These are phyloP conservation scores for Schmidtea mediterranea DNA, from an alignment of 1,140 invertebrate genomes.

Conservation along the genomic window DNA sequence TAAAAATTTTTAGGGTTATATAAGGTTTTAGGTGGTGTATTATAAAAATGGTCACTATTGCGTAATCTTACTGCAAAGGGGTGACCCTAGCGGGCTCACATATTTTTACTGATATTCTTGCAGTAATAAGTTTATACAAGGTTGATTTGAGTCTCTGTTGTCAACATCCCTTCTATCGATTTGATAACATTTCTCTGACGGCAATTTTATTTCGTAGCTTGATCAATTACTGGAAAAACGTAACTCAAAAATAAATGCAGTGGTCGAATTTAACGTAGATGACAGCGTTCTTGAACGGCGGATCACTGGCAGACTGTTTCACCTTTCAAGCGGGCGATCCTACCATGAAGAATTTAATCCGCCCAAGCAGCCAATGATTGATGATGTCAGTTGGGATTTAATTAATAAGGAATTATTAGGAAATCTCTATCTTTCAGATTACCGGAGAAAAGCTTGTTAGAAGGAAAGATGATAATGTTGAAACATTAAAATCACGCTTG, in stretches of 20 bases:
- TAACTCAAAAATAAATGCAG: slow-evolving; percentile 54
- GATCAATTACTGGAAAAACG: slow-evolving; percentile 19
- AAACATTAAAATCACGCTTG: slow-evolving; percentile 57
- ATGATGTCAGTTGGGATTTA: slow-evolving; percentile 63
- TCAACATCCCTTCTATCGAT: neutral
- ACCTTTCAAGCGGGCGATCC: slow-evolving; percentile 58
- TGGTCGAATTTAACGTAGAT: slow-evolving; percentile 73
- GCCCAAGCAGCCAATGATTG: slow-evolving; percentile 62
- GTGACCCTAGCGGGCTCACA: too few species aligned
- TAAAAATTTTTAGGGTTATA: too few species aligned
- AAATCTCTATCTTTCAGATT: slow-evolving; percentile 31
- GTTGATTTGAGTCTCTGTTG: too few species aligned
- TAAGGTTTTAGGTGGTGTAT: too few species aligned
- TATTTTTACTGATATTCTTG: too few species aligned
- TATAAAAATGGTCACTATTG: too few species aligned
- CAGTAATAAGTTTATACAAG: too few species aligned
- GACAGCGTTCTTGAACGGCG: slow-evolving; percentile 62
- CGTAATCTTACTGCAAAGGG: too few species aligned
- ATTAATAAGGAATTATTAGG: too few species aligned
- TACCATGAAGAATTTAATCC: slow-evolving; percentile 91
- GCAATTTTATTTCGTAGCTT: slow-evolving; percentile 4
- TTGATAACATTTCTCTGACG: neutral
- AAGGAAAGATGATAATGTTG: slow-evolving; percentile 66
- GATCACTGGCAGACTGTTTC: slow-evolving; percentile 73
- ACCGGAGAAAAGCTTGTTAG: slow-evolving; percentile 61